Evolutionary conservation across 2,888 invertebrate species (phyloP).

Genomic region (Arctia plantaginis): DNA sequence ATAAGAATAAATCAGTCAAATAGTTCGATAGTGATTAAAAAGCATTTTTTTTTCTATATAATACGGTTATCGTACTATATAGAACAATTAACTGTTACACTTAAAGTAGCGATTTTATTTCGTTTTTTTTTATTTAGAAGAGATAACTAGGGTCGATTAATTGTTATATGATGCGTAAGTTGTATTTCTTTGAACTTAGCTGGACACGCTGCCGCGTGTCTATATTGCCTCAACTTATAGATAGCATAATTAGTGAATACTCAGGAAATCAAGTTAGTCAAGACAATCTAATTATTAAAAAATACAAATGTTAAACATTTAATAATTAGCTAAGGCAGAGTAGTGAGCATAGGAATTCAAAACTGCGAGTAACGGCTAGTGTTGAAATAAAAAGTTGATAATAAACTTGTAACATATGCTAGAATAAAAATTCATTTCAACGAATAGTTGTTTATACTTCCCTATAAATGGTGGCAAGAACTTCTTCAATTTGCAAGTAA

Average conservation of each 20-base stretch:
- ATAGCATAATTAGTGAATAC: neutral
- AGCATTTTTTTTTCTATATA: neutral
- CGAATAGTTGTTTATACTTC: conserved; percentile 6
- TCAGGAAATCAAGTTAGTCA: too few relatives aligned
- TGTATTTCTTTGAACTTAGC: too few relatives aligned
- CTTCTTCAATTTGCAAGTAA: conserved; percentile 1
- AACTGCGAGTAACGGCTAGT: neutral
- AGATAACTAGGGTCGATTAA: neutral
- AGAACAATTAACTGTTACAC: neutral
- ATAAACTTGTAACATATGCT: neutral
- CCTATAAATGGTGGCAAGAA: conserved; percentile 12
- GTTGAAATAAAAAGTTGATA: neutral
- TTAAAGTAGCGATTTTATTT: neutral
- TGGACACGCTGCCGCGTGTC: too few relatives aligned
- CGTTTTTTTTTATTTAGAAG: neutral
- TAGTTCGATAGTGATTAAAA: neutral
- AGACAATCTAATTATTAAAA: too few relatives aligned
- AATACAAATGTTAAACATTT: neutral
- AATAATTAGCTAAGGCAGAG: too few relatives aligned
- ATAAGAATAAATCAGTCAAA: neutral
- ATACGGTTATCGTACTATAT: neutral
- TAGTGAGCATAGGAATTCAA: neutral
- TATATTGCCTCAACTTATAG: neutral
- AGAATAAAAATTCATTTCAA: neutral
- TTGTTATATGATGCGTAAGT: neutral